Percentiles rank a stretch among this genome's conserved stretches.
phyloP scores from a whole-genome alignment of 2,113 vertebrate species.

The rat (Rattus norvegicus) region GRCr8 NC_086021.1:57243001-57243500 shows the following conservation, averaged over 20 bases:
- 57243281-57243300: neutral
- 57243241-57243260: neutral
- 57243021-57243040: neutral
- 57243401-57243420: neutral
- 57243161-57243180: neutral
- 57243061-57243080: neutral
- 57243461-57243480: neutral
- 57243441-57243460: neutral
- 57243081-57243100: neutral
- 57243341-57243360: neutral
- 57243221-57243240: slow-evolving; percentile 17
- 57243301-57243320: slow-evolving; percentile 26
- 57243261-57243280: neutral
- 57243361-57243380: neutral
- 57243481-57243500: neutral
- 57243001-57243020: neutral
- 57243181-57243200: neutral
- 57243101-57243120: neutral
- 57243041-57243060: neutral
- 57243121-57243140: neutral
- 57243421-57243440: neutral
- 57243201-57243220: neutral
- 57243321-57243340: slow-evolving; percentile 24
- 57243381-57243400: neutral
- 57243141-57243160: neutral